Evolutionary conservation across 2,888 invertebrate species (phyloP), one percentile per base, ranked within the genome.

Genomic region (Macrosoma leucophasiata): DNA sequence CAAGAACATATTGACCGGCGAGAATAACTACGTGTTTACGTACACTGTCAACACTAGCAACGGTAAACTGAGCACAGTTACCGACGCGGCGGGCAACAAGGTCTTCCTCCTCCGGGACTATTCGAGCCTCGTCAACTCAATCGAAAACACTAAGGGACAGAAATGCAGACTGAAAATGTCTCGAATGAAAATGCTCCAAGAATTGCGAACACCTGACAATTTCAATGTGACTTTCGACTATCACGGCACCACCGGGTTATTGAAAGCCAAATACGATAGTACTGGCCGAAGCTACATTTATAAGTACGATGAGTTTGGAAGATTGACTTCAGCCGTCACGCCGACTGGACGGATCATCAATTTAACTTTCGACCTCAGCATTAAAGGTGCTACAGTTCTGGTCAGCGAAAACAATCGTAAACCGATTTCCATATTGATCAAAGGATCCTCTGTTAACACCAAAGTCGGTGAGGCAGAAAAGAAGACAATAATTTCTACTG

Each of bases 1-100:
- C 0, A 92, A 92, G 50, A 96, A 97, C 62, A 97, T 98, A 39
- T 82, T 98, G n/a, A 97, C 97, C 0, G 96, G 95, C 0, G 95
- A 96, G 71, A 94, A 92, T 2, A 91, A 94, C 47, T 98, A 97
- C 66, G 90, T 94, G 2, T 98, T 98, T 65, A 93, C 96, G 0
- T 98, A 98, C 77, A 97, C 96, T 51, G 96, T 97, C 0, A 97
- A 97, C 64, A 97, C 97, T 0, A 96, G 95, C 58, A 97, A 96
- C 59, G 98, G 98, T 0, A 96, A 96, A 64, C 85, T 98, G 11
- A 95, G 94, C 57, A 94, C 95, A 0, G 96, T 98, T 0, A 95
- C 95, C 0, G 97, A 97, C 62, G 93, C 96, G 0, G 95, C 96
- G 3, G 95, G 96, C 28, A 95, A 95, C 59, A 94, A 94, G 72